These are phyloP conservation scores for Brachionus manjavacas DNA, from an alignment of 1,140 invertebrate species.

Conservation along the genomic window DNA sequence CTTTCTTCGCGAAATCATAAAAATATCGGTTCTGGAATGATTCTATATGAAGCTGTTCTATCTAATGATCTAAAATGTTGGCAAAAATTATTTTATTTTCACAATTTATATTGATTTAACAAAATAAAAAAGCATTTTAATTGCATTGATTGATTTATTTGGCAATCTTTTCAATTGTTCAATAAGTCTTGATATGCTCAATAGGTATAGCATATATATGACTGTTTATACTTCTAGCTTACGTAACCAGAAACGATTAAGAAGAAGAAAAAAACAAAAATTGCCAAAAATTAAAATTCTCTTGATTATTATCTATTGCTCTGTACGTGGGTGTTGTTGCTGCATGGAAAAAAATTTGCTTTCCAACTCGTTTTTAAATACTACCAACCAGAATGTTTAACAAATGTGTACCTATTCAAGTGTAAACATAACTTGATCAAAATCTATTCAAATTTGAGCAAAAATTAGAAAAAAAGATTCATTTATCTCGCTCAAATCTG, in stretches of 20 bases:
- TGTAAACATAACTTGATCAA: slow-evolving; percentile 9
- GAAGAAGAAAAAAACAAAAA: background rate
- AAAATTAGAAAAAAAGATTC: background rate
- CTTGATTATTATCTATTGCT: slow-evolving; percentile 10
- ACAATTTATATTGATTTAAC: background rate
- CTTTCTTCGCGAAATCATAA: slow-evolving; percentile 25
- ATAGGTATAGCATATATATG: background rate
- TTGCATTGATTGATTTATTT: background rate
- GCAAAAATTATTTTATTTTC: background rate
- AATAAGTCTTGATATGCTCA: background rate
- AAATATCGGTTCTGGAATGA: background rate
- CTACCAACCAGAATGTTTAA: slow-evolving; percentile 9
- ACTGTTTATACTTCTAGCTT: background rate
- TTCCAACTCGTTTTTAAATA: background rate
- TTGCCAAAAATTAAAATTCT: slow-evolving; percentile 11
- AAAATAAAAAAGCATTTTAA: background rate
- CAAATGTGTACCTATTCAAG: slow-evolving; percentile 18
- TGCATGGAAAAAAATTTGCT: background rate
- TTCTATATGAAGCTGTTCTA: background rate
- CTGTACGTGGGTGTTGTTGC: background rate
- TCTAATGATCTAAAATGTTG: slow-evolving; percentile 13
- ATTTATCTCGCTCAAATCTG: background rate
- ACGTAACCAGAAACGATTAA: slow-evolving; percentile 14
- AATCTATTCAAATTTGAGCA: background rate
- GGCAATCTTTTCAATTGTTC: background rate